Evolutionary conservation across 2,888 invertebrate species (phyloP), one percentile per base, ranked within the genome.

Genomic region (Siphonodentalium dalli): DNA sequence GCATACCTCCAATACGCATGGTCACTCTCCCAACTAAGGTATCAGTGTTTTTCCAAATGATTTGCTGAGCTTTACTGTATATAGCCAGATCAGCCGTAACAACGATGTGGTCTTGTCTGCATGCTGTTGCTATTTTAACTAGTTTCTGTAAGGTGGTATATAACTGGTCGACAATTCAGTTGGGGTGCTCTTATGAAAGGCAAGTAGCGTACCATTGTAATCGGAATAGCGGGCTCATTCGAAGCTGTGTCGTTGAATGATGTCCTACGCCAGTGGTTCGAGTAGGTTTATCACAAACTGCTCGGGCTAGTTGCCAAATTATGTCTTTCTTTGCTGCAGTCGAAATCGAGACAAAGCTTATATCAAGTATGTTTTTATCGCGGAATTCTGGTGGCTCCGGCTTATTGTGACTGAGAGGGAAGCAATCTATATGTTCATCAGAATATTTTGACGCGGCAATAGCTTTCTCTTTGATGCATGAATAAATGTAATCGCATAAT

Each of bases 61-160:
- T 48, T 26, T 48, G 31, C 31, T 41, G 40, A 9, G 40, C 48
- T 26, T 48, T 48, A 26, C 27, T 26, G 41, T 48, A 48, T 9
- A 48, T 48, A n/a, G 48, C 31, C 27, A 48, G 18, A 34, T 52
- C 52, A 20, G 52, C 52, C 20, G 52, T 52, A 26, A 45, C 39
- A 18, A 52, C 23, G 21, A 52, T 46, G 28, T 52, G 45, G 24
- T 26, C 9, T 21, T 52, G 45, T 28, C 46, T 47, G 20, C 26
- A 20, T 23, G 26, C 4, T 21, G n/a, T 21, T 15, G 52, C 38
- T 27, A 52, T 38, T 20, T 18, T 13, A 13, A 45, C 20, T 21
- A 52, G 23, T 23, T 18, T 15, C 20, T 9, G n/a, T 15, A 44
- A 20, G 31, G 24, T n/a, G 26, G 4, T 44, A 35, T 51, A 35